Base-by-base conservation (phyloP, 2,797 vertebrate genomes). In the Eleutherodactylus coqui region DNA sequence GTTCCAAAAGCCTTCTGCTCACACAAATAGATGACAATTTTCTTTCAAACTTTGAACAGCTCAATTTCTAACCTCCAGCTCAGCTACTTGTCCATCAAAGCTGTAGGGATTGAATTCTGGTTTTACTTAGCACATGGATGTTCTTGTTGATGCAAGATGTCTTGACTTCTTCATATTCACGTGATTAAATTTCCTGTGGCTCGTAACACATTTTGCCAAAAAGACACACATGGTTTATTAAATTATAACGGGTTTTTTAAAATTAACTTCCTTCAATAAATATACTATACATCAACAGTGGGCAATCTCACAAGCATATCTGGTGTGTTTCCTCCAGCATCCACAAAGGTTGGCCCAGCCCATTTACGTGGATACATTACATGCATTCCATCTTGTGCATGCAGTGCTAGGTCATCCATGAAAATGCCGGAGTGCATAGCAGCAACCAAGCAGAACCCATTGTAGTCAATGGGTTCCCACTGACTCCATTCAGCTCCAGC, bases 251-350 rank as follows among this genome's bases (percentile, higher is more conserved):
- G 69, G 41, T 72, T 70, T 79, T 27, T n/a, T n/a, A n/a, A n/a
- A n/a, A n/a, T 64, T 79, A n/a, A 19, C 14, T 79, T 79, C 38
- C 34, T 41, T 49, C 43, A 81, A 81, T 19, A 81, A 67, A 64
- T 72, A 72, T 72, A 72, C 69, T 72, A 41, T 43, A 41, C 38
- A n/a, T 72, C 69, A 72, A 13, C 10, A 72, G 36, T 72, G 38
- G 21, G 41, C 69, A 43, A 24, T 11, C 38, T 72, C 21, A 27
- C 10, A 72, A 43, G 10, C 38, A 72, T 41, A n/a, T 4, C 38
- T 43, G 21, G 69, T 13, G 38, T 69, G 34, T 10, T 38, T 38
- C 19, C 38, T 38, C 8, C 32, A 69, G 64, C 17, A 69, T 38
- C 38, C 34, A 38, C 5, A 60, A 27, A 16, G 17, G 32, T 67